A percentile compares a stretch with the other conserved stretches of the same genome.
Evolutionary conservation across 2,888 invertebrate species (phyloP).

Genomic region (Peribatodes rhomboidaria): DNA sequence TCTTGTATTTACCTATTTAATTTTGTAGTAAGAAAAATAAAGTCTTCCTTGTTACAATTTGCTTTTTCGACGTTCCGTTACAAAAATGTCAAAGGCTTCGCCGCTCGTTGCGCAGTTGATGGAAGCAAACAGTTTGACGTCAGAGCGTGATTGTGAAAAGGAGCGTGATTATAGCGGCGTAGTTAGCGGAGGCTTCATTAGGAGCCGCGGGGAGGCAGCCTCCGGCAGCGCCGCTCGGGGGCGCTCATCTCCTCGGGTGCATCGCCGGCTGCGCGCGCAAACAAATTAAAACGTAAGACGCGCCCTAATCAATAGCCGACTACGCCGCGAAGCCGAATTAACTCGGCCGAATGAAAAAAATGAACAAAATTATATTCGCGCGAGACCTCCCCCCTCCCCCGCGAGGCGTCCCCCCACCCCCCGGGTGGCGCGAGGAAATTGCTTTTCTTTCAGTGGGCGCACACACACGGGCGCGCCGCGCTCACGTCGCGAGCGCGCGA

Average conservation of each 20-base stretch:
- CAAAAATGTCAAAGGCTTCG: slow-evolving; percentile 22
- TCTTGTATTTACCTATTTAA: neutral
- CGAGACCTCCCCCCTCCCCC: slow-evolving; percentile 77
- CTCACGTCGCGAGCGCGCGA: slow-evolving; percentile 70
- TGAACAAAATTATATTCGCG: slow-evolving; percentile 87
- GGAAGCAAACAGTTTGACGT: slow-evolving; percentile 50
- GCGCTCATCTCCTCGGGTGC: slow-evolving; percentile 81
- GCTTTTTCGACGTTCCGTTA: slow-evolving; percentile 26
- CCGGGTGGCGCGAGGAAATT: slow-evolving; percentile 73
- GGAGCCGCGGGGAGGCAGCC: slow-evolving; percentile 54
- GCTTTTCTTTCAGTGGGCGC: slow-evolving; percentile 86
- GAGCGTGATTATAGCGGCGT: slow-evolving; percentile 74
- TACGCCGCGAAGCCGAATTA: slow-evolving; percentile 85
- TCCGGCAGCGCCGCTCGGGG: slow-evolving; percentile 50
- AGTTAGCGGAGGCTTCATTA: slow-evolving; percentile 83
- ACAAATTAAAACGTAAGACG: slow-evolving; percentile 87
- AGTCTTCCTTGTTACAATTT: slow-evolving; percentile 19
- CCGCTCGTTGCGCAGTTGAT: slow-evolving; percentile 19
- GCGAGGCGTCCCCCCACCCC: slow-evolving; percentile 62
- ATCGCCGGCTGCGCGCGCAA: slow-evolving; percentile 85
- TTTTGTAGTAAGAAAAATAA: slow-evolving; percentile 2
- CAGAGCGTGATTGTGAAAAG: slow-evolving; percentile 76
- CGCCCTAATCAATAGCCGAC: slow-evolving; percentile 87
- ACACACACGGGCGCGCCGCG: slow-evolving; percentile 79
- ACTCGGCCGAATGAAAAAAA: slow-evolving; percentile 86